phyloP scores from a whole-genome alignment of 2,888 invertebrate genomes.

The Ashinkailepas kermadecensis region DNA sequence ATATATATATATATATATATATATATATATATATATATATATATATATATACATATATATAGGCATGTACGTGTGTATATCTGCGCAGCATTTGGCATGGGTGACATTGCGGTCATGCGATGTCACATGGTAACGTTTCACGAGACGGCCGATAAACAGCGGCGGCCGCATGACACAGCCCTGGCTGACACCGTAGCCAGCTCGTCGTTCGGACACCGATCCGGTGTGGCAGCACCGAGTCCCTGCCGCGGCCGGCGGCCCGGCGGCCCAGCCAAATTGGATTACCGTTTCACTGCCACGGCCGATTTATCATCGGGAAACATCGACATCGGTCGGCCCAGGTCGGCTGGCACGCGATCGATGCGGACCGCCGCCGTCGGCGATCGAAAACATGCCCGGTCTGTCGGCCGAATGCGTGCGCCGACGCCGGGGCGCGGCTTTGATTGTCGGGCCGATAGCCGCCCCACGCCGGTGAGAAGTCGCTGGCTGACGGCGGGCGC shows the following conservation, averaged over 20 bases:
- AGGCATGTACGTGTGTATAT: no score
- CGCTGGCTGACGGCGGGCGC: not conserved
- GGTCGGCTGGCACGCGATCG: not conserved
- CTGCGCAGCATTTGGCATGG: no score
- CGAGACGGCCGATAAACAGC: not conserved
- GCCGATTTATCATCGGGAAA: not conserved
- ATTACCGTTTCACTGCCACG: not conserved
- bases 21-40: no score
- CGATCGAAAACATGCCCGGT: not conserved
- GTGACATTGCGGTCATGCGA: no score
- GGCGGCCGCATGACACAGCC: not conserved
- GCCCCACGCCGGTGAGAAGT: not conserved
- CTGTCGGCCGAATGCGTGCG: not conserved
- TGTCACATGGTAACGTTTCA: no score
- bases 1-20: no score
- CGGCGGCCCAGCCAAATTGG: not conserved
- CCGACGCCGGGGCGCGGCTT: not conserved
- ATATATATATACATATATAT: no score
- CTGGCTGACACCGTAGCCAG: not conserved
- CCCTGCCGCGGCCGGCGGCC: not conserved
- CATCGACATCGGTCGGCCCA: not conserved
- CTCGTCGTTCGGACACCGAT: no score
- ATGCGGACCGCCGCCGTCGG: not conserved
- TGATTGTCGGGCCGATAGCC: not conserved
- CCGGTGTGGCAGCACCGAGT: no score